Base-by-base conservation (phyloP, 1,140 invertebrate species). In the Zaprionus tsacasi region DNA sequence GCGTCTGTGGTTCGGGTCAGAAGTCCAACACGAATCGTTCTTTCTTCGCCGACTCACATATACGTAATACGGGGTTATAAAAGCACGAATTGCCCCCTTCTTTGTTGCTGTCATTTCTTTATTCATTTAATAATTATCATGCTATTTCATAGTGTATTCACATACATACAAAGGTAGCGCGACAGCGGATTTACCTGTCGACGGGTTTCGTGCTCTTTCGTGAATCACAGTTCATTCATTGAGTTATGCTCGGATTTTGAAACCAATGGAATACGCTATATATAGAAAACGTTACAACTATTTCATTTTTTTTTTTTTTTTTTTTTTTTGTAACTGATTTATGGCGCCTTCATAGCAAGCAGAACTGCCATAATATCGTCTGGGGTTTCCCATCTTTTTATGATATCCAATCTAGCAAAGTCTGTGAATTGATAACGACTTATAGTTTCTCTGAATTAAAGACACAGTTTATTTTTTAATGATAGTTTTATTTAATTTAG, bases 21-120 rank as follows among this genome's bases (percentile, higher is more conserved):
- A 89, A 88, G 83, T 89, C 85, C 83, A 73, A 35, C 33, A 0
- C 6, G 33, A 64, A 89, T 81, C 68, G 79, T 80, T 55, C 67
- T 33, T 67, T 36, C 40, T 15, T 43, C n/a, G 40, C n/a, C 40
- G 40, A 43, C 7, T 43, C 21, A 70, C 69, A 21, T 21, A 55
- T 82, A 76, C 82, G 79, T 86, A 77, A 77, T 30, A 17, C 45
- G 72, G 80, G 77, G 80, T 72, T 72, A 82, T 83, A 88, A 88
- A 89, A 45, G n/a, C 54, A 57, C 15, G 67, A 45, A 30, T 69
- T 48, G 27, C 40, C 50, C 40, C 50, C 38, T 45, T 57, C 36
- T 61, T 80, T 57, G 27, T 36, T 57, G 33, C 25, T 57, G 33
- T 15, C 11, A n/a, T 36, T 40, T 27, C 17, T 56, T 40, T 65